Base-by-base conservation (phyloP, 2,888 invertebrate species). In the Endomychus coccineus region DNA sequence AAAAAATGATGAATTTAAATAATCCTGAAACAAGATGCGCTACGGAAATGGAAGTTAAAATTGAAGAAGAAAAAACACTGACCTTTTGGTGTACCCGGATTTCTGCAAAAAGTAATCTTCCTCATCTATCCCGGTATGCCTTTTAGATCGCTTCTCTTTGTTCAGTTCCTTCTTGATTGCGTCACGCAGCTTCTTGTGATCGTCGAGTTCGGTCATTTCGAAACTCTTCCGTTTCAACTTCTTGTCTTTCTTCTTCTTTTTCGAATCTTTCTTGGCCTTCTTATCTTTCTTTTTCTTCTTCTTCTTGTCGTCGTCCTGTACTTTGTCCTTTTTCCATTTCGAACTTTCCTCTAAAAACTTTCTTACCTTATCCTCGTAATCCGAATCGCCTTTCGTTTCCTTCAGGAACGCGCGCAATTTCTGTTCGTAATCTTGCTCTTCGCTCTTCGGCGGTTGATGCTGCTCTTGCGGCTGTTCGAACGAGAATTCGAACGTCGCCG, bases 291-390 rank as follows among this genome's bases (percentile, higher is more conserved):
- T 69, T 52, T 70, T 70, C 56, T 69, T 70, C 54, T 71, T 71
- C 57, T 78, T 78, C 51, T 78, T 77, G 51, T 80, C 79, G 51
- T 81, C 75, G 66, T 73, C 55, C 2, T 58, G 73, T 63, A 76
- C 80, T 55, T 75, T 74, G 56, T 79, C 80, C 46, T 77, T 74
- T 58, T 83, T 83, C 71, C 84, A 87, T 55, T 83, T 80, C 16
- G 80, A 80, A 0, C 85, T 84, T 54, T 88, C 87, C 55, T 84
- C 85, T 38, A 89, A 69, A 62, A 88, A 83, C 62, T 82, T 86
- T n/a, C 86, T 77, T 39, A 89, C 87, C 70, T 72, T 85, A 42
- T 82, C 83, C 62, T 87, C 85, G 53, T 88, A 89, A 60, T 88
- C 87, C 0, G 85, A 84, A 56, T 88, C 88, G 12, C 69, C 70